Evolutionary conservation across 1,140 invertebrate species (phyloP), one percentile per base, ranked within the genome.

Genomic region (Phymastichus coffea): DNA sequence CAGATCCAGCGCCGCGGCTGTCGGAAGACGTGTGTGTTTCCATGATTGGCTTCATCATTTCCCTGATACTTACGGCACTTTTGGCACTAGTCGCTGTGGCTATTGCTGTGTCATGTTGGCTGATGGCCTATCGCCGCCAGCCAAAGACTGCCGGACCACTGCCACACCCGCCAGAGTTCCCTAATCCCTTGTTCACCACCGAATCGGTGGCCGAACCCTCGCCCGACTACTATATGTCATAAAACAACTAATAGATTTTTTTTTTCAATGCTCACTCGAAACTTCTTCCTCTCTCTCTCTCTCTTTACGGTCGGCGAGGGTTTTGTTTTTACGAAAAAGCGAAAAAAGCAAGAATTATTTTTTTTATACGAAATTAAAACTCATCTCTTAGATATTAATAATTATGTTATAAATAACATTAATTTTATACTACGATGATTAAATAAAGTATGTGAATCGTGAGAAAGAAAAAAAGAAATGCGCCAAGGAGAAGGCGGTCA

Each of bases 101-200:
- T 19, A 91, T 95, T 30, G 93, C 93, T 41, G 93, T 96, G 20
- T 95, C 93, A 35, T 96, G 94, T 77, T 97, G 93, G 93, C 82
- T 96, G 43, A 92, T 96, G 85, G 94, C 94, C 58, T 95, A 95
- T 80, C 81, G 93, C 67, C 85, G 92, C 63, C 86, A 90, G 68
- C 90, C 92, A 46, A 92, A 92, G 69, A 86, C 88, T 46, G 85
- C 90, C 56, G 93, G 93, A 46, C 94, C 93, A 59, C 83, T 97
- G 70, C 93, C 93, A 63, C 94, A 97, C 83, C 94, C 94, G 49
- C 90, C 92, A 63, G 93, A 96, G 79, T 95, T 97, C 81, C 94
- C 94, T 49, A 96, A 97, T 75, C 93, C 94, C 49, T 82, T 97
- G 65, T 95, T 95, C 78, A 92, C 93, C 69, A 93, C 92, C 68